Conservation (phyloP, 2,113 vertebrate species). For the Deroptyus accipitrinus region DNA sequence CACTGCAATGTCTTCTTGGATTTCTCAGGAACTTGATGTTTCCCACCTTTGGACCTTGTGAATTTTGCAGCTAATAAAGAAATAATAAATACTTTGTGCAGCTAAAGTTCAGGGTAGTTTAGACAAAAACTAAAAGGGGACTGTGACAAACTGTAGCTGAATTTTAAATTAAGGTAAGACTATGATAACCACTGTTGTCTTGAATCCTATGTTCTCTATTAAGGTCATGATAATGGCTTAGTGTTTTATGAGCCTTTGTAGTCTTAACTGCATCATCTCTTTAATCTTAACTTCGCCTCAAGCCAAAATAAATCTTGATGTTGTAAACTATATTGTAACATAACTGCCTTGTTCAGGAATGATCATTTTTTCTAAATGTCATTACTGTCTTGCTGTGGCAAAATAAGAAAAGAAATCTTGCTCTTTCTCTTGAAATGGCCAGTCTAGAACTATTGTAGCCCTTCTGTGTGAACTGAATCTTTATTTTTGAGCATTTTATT, state of each 20-base stretch:
- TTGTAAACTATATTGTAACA: slow-evolving; percentile 75
- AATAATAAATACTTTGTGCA: slow-evolving; percentile 61
- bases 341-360: slow-evolving; percentile 71
- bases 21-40: slow-evolving; percentile 35
- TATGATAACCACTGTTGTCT: slow-evolving; percentile 72
- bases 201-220: slow-evolving; percentile 77
- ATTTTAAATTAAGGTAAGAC: slow-evolving; percentile 75
- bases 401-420: slow-evolving; percentile 33
- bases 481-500: slow-evolving; percentile 26
- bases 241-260: slow-evolving; percentile 76
- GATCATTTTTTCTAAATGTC: slow-evolving; percentile 74
- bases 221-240: slow-evolving; percentile 76
- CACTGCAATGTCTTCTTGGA: background rate
- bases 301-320: slow-evolving; percentile 79
- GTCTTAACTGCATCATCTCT: slow-evolving; percentile 67
- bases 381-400: slow-evolving; percentile 60
- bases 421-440: slow-evolving; percentile 17
- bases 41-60: slow-evolving; percentile 40
- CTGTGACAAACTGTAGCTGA: slow-evolving; percentile 70
- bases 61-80: slow-evolving; percentile 63
- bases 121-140: slow-evolving; percentile 44
- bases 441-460: background rate
- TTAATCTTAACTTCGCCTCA: slow-evolving; percentile 78
- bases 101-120: slow-evolving; percentile 62
- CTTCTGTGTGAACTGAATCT: background rate